A percentile compares a stretch with the other conserved stretches of the same genome.
These are phyloP conservation scores for Tamandua tetradactyla DNA, from an alignment of 2,797 vertebrate species.

Conservation along the genomic window DNA sequence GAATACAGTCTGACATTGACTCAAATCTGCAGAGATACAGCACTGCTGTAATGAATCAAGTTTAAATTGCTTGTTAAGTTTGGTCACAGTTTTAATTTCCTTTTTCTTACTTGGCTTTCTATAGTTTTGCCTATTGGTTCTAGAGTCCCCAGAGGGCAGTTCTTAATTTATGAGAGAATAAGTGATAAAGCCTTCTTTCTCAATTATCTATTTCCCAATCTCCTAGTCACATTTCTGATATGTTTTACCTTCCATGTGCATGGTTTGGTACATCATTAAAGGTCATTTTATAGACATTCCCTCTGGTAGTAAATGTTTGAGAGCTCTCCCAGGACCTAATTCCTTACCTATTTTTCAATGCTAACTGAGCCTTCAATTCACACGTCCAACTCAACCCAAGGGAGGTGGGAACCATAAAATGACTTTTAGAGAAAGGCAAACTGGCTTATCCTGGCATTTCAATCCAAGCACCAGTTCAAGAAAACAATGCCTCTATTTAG, in stretches of 20 bases:
- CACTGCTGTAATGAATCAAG: too few relatives aligned
- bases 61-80: background rate
- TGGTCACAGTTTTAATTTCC: background rate
- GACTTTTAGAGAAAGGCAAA: background rate
- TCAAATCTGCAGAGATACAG: background rate
- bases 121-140: conserved; percentile 32
- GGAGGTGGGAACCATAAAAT: background rate
- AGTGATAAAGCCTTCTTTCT: background rate
- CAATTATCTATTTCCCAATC: background rate
- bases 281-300: background rate
- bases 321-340: background rate
- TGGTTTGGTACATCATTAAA: background rate
- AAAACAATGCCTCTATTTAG: background rate
- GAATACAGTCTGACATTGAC: background rate
- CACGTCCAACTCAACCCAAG: background rate
- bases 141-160: background rate
- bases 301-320: background rate
- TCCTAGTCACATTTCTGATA: conserved; percentile 22
- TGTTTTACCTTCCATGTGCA: background rate
- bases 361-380: background rate
- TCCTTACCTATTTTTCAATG: background rate
- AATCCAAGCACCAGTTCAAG: background rate
- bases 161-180: conserved; percentile 14
- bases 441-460: background rate
- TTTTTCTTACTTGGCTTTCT: background rate